Evolutionary conservation across 2,888 invertebrate species (phyloP).

Genomic region (Hylaea fasciaria): DNA sequence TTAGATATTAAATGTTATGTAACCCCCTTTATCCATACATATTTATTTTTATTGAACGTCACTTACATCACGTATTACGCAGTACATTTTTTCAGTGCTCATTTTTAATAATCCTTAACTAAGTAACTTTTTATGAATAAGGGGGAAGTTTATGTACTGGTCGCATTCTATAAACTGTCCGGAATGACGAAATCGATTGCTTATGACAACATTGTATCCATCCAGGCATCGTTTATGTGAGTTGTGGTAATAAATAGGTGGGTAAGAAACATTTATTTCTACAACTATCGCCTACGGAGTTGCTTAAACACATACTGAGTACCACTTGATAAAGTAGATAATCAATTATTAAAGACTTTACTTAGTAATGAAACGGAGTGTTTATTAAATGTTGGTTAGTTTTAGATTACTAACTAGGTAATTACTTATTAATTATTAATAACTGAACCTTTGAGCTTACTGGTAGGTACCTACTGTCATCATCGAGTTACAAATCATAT

Average conservation of each 20-base stretch:
- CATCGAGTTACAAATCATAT: too few species aligned
- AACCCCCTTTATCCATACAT: too few species aligned
- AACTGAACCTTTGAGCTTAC: not conserved
- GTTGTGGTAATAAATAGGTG: conserved; percentile 41
- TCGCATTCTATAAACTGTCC: conserved; percentile 15
- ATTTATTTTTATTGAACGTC: too few species aligned
- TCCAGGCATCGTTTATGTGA: conserved; percentile 50
- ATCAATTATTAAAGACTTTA: conserved; percentile 33
- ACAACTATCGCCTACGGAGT: conserved; percentile 37
- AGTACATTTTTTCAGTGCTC: too few species aligned
- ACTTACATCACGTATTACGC: too few species aligned
- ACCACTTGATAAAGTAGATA: conserved; percentile 32
- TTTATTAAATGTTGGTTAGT: conserved; percentile 7
- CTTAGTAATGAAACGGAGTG: conserved; percentile 1
- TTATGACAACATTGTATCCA: conserved; percentile 67
- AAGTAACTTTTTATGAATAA: too few species aligned
- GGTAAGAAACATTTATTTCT: conserved; percentile 37
- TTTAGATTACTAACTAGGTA: conserved; percentile 5
- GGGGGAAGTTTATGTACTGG: conserved; percentile 17
- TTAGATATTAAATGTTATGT: too few species aligned
- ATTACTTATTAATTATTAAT: too few species aligned
- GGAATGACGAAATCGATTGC: conserved; percentile 69
- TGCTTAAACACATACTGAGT: conserved; percentile 34
- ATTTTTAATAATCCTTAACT: too few species aligned
- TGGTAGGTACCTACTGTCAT: too few species aligned